Percentiles rank a stretch among this genome's conserved stretches.
phyloP scores from a whole-genome alignment of 1,140 invertebrate genomes.

The Venturia canescens region DNA sequence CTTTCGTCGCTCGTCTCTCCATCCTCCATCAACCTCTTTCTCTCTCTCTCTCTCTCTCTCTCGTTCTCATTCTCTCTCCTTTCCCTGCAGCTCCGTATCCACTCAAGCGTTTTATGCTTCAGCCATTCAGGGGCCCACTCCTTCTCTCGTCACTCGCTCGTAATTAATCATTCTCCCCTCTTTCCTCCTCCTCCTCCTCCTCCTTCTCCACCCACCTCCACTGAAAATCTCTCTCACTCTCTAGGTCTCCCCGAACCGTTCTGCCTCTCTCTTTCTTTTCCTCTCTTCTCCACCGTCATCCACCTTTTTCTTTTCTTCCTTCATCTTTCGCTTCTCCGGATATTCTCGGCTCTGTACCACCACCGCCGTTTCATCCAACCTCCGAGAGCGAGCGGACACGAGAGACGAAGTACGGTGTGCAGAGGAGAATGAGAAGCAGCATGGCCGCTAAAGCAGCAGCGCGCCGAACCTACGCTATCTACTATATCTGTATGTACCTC shows the following conservation, averaged over 20 bases:
- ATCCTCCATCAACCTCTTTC: background rate
- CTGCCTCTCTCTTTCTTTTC: constrained; percentile 1
- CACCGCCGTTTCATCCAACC: constrained; percentile 25
- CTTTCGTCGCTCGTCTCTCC: constrained; percentile 36
- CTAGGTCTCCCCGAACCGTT: background rate
- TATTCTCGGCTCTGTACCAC: constrained; percentile 11
- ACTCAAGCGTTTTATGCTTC: constrained; percentile 37
- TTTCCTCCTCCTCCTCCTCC: constrained; percentile 58
- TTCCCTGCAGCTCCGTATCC: constrained; percentile 26
- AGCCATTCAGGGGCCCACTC: constrained; percentile 55
- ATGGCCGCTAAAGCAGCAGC: constrained; percentile 70
- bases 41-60: background rate
- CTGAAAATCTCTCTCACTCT: constrained; percentile 52
- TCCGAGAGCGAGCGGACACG: constrained; percentile 3
- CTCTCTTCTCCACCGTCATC: background rate
- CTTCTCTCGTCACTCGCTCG: constrained; percentile 72
- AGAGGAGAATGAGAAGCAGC: constrained; percentile 66
- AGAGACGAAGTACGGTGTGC: background rate
- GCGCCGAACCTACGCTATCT: constrained; percentile 51
- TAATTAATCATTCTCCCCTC: constrained; percentile 75
- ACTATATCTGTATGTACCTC: constrained; percentile 17
- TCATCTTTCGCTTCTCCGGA: background rate
- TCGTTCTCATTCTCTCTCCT: constrained; percentile 29
- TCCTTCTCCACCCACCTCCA: constrained; percentile 56
- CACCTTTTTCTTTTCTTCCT: background rate